Percentiles rank a stretch among this genome's conserved stretches.
Conservation (phyloP, 2,797 vertebrate genomes). For the Telmatherina bonti region DNA sequence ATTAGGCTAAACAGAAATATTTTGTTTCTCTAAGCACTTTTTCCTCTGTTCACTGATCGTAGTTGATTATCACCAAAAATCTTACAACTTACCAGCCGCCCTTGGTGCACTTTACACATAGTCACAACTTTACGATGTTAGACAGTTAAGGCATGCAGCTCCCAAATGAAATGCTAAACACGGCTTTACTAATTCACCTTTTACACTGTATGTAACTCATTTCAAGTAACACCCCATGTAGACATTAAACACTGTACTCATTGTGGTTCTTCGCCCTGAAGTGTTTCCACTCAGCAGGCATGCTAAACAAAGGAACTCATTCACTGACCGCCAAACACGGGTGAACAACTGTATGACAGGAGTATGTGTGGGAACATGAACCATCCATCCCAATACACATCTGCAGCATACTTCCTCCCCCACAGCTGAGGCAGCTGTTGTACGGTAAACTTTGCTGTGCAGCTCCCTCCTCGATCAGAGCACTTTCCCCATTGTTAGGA, state of each 20-base stretch:
- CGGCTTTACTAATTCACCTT: background rate
- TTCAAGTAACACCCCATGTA: constrained; percentile 1
- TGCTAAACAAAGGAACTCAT: constrained; percentile 69
- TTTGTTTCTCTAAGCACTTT: constrained; percentile 7
- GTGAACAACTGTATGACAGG: constrained; percentile 67
- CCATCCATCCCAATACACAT: constrained; percentile 65
- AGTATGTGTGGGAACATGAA: constrained; percentile 76
- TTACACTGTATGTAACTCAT: constrained; percentile 1
- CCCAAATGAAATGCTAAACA: background rate
- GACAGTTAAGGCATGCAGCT: background rate
- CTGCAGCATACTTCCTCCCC: constrained; percentile 65
- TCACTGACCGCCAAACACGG: constrained; percentile 50
- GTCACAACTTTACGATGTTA: constrained; percentile 7
- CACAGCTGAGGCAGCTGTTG: constrained; percentile 75
- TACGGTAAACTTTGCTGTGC: constrained; percentile 59
- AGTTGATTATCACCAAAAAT: constrained; percentile 8
- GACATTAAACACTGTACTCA: constrained; percentile 22
- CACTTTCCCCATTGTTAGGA: constrained; percentile 76
- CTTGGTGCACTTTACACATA: background rate
- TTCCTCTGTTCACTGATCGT: constrained; percentile 10
- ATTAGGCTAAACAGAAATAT: constrained; percentile 29
- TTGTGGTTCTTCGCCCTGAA: constrained; percentile 18
- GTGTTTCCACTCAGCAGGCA: constrained; percentile 31
- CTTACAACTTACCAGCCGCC: background rate
- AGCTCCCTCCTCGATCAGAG: constrained; percentile 67